Evolutionary conservation across 2,113 vertebrate species (phyloP), one percentile per base, ranked within the genome.

Genomic region (Probosciger aterrimus): DNA sequence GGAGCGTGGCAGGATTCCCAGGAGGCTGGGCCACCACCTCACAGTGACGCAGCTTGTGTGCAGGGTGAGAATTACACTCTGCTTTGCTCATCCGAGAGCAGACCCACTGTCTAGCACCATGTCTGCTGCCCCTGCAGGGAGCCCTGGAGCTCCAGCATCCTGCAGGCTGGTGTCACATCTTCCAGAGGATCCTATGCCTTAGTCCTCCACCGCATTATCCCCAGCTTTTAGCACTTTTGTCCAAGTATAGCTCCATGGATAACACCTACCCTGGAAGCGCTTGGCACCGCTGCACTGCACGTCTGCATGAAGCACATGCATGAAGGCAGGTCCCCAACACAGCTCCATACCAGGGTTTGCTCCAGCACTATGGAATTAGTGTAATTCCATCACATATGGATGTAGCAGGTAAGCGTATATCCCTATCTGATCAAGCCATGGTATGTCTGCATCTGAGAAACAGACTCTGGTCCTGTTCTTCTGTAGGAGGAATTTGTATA

Each of bases 291-390:
- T 15, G 37, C 30, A 10, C 23, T 3, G n/a, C 35, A 16, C 2
- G 1, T 8, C 74, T 33, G 46, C 6, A 52, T 1, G 0, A 52
- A 50, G 1, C 16, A 2, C 13, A 23, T 2, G 5, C 27, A 2
- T 1, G 2, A 49, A 83, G 73, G 44, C 30, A 11, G 59, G 11
- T 25, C 46, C 55, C 33, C 23, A 1, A 18, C 82, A 18, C 18
- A 5, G 60, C 71, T 11, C 9, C 53, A 7, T 9, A 9, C 0
- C 17, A 46, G 57, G 4, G 3, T 47, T 16, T 37, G 65, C 44
- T 73, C 84, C 16, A 1, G 9, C 35, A 7, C 41, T 6, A 23
- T 4, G 43, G 12, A 15, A 11, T 11, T 3, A 5, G 13, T 2
- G 14, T 3, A 53, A 49, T 2, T 31, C 10, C 41, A 16, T 8